Conservation (phyloP, 2,888 invertebrate genomes). For the Psylliodes chrysocephalus region DNA sequence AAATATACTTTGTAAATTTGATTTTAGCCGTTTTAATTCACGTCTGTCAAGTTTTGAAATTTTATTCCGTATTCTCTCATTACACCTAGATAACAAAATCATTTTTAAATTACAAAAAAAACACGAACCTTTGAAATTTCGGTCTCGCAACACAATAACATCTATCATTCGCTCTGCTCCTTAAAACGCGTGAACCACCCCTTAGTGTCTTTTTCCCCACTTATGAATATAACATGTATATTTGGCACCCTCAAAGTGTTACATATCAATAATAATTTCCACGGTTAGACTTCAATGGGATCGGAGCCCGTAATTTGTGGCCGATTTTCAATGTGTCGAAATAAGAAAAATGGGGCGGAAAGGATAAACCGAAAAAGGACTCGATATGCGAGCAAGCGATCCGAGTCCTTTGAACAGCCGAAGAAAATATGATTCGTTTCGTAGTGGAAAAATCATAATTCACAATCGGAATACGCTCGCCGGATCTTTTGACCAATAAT, state of each 20-base stretch:
- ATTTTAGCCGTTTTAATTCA: too few species aligned
- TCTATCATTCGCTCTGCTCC: too few species aligned
- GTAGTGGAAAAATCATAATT: slow-evolving; percentile 62
- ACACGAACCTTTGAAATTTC: too few species aligned
- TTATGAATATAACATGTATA: slow-evolving; percentile 66
- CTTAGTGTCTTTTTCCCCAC: slow-evolving; percentile 42
- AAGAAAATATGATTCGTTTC: slow-evolving; percentile 65
- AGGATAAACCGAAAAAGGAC: slow-evolving; percentile 28
- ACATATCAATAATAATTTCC: slow-evolving; percentile 64
- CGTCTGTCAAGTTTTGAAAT: too few species aligned
- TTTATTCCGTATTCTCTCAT: too few species aligned
- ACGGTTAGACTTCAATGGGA: slow-evolving; percentile 60
- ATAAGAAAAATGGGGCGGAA: slow-evolving; percentile 47
- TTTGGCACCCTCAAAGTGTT: slow-evolving; percentile 66
- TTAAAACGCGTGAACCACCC: not conserved
- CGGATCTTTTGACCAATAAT: slow-evolving; percentile 65
- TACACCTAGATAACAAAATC: too few species aligned
- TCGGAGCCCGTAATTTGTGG: slow-evolving; percentile 59
- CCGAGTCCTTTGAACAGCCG: slow-evolving; percentile 61
- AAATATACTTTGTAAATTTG: too few species aligned
- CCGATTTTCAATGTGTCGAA: slow-evolving; percentile 52
- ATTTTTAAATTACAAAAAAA: too few species aligned
- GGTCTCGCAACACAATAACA: too few species aligned
- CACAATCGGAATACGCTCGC: slow-evolving; percentile 63
- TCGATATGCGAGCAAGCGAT: slow-evolving; percentile 47